Evolutionary conservation across 2,113 vertebrate species (phyloP).

Genomic region (Nyctereutes procyonoides): DNA sequence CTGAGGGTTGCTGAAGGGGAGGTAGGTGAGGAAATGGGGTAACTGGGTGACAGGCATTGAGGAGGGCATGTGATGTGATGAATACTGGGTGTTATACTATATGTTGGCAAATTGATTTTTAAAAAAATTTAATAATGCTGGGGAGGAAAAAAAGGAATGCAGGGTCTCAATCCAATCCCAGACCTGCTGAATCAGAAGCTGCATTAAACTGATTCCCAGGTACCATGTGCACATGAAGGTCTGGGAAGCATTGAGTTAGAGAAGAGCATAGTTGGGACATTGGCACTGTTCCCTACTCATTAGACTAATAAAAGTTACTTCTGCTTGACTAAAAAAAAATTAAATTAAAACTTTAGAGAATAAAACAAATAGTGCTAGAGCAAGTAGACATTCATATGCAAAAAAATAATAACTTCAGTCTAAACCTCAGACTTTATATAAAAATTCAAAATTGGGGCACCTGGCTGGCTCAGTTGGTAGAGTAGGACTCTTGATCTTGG

Average conservation of each 20-base stretch:
- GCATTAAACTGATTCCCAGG: not conserved
- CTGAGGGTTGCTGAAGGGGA: too few relatives aligned
- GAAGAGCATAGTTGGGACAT: not conserved
- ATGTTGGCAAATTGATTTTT: too few relatives aligned
- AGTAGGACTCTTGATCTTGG: too few relatives aligned
- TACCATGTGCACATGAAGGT: not conserved
- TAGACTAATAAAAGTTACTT: not conserved
- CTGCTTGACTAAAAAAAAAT: not conserved
- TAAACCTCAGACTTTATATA: not conserved
- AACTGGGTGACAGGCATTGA: too few relatives aligned
- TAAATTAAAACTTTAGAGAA: not conserved
- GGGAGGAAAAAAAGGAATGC: not conserved
- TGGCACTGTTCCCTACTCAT: not conserved
- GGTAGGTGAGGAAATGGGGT: too few relatives aligned
- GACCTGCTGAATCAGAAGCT: not conserved
- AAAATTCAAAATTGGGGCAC: not conserved
- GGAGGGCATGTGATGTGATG: too few relatives aligned
- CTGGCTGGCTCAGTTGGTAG: too few relatives aligned
- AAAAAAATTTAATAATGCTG: not conserved
- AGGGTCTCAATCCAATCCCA: not conserved
- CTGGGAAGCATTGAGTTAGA: not conserved
- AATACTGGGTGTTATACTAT: too few relatives aligned
- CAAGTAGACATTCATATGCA: not conserved
- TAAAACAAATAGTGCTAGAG: not conserved
- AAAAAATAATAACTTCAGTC: not conserved